Conservation (phyloP, 2,113 vertebrate genomes). For the Nicator chloris region DNA sequence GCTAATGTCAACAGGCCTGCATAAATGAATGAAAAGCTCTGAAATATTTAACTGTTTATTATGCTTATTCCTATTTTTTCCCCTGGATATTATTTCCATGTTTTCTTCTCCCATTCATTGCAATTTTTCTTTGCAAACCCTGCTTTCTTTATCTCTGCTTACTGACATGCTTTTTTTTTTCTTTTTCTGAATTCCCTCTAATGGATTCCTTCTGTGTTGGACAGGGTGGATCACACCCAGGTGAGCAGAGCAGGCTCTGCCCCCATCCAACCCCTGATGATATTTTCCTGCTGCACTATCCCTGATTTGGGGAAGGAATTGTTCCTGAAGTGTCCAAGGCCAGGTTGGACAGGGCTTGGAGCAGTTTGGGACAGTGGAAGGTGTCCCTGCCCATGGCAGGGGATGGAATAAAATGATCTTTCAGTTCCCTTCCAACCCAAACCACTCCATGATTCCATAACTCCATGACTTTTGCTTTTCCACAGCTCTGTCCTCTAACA, state of each 20-base stretch:
- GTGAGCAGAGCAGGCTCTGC: not conserved
- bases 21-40: not conserved
- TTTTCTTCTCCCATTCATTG: not conserved
- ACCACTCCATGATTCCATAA: not conserved
- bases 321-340: not conserved
- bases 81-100: accelerated
- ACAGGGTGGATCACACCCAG: not conserved
- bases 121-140: not conserved
- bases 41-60: not conserved
- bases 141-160: not conserved
- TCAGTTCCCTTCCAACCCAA: not conserved
- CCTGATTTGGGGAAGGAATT: not conserved
- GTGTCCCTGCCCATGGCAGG: not conserved
- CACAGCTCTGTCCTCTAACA: not conserved
- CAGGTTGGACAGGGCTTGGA: not conserved
- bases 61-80: not conserved
- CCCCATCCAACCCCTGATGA: not conserved
- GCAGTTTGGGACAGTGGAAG: not conserved
- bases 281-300: not conserved
- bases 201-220: not conserved
- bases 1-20: not conserved
- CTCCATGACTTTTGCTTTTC: not conserved
- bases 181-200: not conserved
- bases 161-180: not conserved
- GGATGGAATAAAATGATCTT: accelerated